These are phyloP conservation scores for Ploceus nigricollis DNA, from an alignment of 2,113 vertebrate genomes.

Conservation along the genomic window DNA sequence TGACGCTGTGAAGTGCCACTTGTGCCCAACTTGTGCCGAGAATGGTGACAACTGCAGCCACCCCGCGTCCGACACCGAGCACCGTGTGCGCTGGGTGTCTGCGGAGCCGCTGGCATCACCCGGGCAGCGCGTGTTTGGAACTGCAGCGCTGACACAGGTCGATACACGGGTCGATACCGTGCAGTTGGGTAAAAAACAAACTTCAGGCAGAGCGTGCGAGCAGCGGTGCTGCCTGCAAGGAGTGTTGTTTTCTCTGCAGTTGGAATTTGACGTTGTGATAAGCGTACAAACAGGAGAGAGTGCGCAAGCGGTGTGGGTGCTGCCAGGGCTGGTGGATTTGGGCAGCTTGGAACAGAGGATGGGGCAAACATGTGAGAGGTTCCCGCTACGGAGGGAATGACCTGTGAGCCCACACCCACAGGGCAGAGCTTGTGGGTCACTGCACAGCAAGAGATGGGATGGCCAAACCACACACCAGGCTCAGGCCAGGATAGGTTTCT, in stretches of 20 bases:
- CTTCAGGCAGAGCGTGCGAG: rapidly evolving
- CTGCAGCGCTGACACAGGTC: rapidly evolving
- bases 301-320: rapidly evolving
- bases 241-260: rapidly evolving
- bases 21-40: not conserved
- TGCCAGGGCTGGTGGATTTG: rapidly evolving
- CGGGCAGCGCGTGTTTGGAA: rapidly evolving
- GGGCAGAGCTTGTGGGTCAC: not conserved
- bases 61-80: rapidly evolving
- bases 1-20: not conserved
- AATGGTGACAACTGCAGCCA: rapidly evolving
- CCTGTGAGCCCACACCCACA: not conserved
- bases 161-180: rapidly evolving
- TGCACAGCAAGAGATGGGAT: rapidly evolving
- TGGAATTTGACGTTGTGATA: not conserved
- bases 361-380: rapidly evolving
- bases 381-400: rapidly evolving
- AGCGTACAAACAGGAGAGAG: rapidly evolving
- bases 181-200: not conserved
- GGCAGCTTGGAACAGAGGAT: not conserved
- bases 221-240: rapidly evolving
- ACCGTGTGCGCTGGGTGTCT: not conserved
- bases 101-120: rapidly evolving
- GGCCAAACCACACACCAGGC: rapidly evolving
- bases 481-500: not conserved